Base-by-base conservation (phyloP, 2,888 invertebrate genomes). In the Limnephilus lunatus region DNA sequence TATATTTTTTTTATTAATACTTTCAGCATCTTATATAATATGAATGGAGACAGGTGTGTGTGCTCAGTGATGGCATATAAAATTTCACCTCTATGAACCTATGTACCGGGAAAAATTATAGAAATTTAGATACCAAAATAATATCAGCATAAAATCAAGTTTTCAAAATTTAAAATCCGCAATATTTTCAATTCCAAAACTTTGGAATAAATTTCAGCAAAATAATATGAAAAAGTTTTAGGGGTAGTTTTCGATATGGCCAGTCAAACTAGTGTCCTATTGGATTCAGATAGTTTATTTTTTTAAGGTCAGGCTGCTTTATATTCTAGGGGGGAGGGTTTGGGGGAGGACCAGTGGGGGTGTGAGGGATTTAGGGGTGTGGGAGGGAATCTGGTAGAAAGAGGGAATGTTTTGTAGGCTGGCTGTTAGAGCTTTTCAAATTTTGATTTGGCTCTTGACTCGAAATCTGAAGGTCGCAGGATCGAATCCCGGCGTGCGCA, bases 221-320 rank as follows among this genome's bases (percentile, higher is more conserved):
- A 68, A 68, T 68, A 68, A 68, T n/a, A 68, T 68, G 25, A 25
- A 68, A 11, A 68, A 68, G 25, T 68, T 68, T 68, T 68, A 19
- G 68, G 68, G 25, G 9, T 68, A 68, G 19, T 68, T 68, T 11
- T 68, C 68, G 68, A 68, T 68, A 68, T 68, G 53, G 25, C 68
- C 68, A 68, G 68, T 68, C 68, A 68, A 83, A 32, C 35, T 32
- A 44, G 44, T 83, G 83, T 83, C 35, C 83, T 31, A 35, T 83
- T 32, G 35, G 83, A 83, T 68, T n/a, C 68, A n/a, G 68, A 83
- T 35, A 83, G 4, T 83, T 83, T 83, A 35, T 35, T 83, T 83
- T 68, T 83, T 83, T 83, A 83, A 83, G 83, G 83, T 83, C 35
- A 83, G 83, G 25, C 83, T 83, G 25, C 35, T 83, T 83, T 83